A percentile compares a stretch with the other conserved stretches of the same genome.
phyloP scores from a whole-genome alignment of 2,113 vertebrate species.

The Echinops telfairi region DNA sequence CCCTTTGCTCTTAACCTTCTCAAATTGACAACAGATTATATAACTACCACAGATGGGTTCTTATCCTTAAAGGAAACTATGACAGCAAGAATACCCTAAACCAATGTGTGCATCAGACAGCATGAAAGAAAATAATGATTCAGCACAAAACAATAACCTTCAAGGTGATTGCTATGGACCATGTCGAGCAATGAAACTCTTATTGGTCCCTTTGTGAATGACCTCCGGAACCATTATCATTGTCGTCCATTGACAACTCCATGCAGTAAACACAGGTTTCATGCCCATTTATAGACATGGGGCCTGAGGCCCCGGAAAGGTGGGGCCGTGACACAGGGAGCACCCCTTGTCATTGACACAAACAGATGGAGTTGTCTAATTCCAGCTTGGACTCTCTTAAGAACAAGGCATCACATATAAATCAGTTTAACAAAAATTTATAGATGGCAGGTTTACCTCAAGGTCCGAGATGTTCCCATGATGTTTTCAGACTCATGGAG shows the following conservation, averaged over 20 bases:
- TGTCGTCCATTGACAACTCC: neutral
- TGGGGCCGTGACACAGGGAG: neutral
- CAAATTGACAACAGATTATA: too few species aligned
- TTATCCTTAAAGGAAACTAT: conserved; percentile 56
- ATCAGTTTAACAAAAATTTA: neutral
- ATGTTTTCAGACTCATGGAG: neutral
- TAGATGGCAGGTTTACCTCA: neutral
- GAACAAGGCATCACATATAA: neutral
- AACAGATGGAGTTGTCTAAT: too few species aligned
- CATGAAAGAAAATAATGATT: neutral
- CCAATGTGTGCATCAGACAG: neutral
- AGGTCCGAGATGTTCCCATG: neutral
- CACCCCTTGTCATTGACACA: too few species aligned
- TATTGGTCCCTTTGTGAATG: too few species aligned
- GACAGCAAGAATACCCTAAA: neutral
- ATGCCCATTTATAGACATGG: neutral
- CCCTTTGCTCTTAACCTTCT: too few species aligned
- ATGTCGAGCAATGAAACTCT: neutral
- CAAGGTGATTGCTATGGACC: too few species aligned
- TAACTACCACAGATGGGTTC: neutral
- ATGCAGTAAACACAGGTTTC: too few species aligned
- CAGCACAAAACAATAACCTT: neutral
- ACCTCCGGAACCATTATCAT: neutral
- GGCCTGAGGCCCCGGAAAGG: neutral
- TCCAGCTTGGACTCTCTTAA: neutral